These are phyloP conservation scores for Thunnus albacares DNA, from an alignment of 2,797 vertebrate species.

Conservation along the genomic window DNA sequence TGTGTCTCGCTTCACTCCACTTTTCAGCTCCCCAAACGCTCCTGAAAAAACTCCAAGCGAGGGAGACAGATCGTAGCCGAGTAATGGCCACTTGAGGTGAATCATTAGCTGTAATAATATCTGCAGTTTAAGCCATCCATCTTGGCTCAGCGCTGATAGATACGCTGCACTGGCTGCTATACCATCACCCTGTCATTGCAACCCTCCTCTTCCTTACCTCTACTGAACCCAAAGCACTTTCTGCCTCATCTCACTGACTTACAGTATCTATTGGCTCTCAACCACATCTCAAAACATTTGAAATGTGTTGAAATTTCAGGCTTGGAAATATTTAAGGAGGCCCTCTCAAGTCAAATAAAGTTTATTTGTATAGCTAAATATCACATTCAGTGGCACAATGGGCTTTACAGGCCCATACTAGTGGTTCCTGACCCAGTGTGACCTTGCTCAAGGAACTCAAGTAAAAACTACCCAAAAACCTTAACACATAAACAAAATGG, in stretches of 20 bases:
- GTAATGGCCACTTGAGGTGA: slow-evolving; percentile 85
- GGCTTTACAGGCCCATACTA: not conserved
- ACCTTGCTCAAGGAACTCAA: not conserved
- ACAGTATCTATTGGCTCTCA: slow-evolving; percentile 12
- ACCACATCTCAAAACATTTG: slow-evolving; percentile 37
- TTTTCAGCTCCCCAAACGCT: slow-evolving; percentile 47
- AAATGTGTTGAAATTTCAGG: slow-evolving; percentile 23
- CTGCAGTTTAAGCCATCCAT: slow-evolving; percentile 80
- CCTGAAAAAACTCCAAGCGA: slow-evolving; percentile 40
- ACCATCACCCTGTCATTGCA: slow-evolving; percentile 47
- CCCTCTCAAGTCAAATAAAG: slow-evolving; percentile 14
- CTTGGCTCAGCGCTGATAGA: slow-evolving; percentile 66
- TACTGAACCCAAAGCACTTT: not conserved
- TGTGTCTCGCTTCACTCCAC: slow-evolving; percentile 37
- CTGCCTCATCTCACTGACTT: slow-evolving; percentile 26
- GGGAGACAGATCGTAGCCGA: slow-evolving; percentile 70
- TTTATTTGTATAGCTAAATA: not conserved
- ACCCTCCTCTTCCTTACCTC: not conserved
- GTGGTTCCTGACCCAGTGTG: not conserved
- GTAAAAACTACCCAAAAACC: not conserved
- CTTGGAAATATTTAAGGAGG: slow-evolving; percentile 14
- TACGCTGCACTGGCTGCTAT: slow-evolving; percentile 43
- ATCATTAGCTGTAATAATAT: slow-evolving; percentile 87
- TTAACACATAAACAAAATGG: not conserved
- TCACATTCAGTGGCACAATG: slow-evolving; percentile 7